These are phyloP conservation scores for Melinaea marsaeus DNA, from an alignment of 2,888 invertebrate genomes.

Conservation along the genomic window DNA sequence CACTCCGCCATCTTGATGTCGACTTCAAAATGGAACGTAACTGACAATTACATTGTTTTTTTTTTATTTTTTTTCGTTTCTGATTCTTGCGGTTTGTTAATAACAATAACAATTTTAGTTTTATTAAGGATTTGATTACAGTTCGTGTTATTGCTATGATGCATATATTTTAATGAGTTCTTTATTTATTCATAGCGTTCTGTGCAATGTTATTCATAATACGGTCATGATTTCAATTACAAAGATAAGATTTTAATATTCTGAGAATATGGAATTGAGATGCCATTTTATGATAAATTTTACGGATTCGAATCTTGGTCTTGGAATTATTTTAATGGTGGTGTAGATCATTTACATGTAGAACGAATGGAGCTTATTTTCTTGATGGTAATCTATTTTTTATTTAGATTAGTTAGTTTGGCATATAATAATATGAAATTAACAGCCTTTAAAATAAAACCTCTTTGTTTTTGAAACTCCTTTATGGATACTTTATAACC, in stretches of 20 bases:
- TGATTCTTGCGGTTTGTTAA: constrained; percentile 40
- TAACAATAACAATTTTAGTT: constrained; percentile 49
- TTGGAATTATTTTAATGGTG: constrained; percentile 10
- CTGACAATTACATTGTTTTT: constrained; percentile 24
- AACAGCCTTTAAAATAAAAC: no score
- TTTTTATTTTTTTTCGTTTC: constrained; percentile 21
- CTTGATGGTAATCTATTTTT: no score
- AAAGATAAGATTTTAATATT: constrained; percentile 54
- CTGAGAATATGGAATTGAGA: constrained; percentile 41
- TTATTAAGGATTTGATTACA: constrained; percentile 51
- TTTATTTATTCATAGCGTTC: constrained; percentile 65
- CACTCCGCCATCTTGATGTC: constrained; percentile 60
- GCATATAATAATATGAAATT: constrained; percentile 1
- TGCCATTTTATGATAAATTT: constrained; percentile 37
- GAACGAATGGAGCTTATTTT: not conserved
- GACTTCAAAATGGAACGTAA: constrained; percentile 52
- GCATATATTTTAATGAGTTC: constrained; percentile 49
- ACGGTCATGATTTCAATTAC: constrained; percentile 69
- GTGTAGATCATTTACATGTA: not conserved
- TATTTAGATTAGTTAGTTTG: constrained; percentile 1
- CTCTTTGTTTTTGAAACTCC: no score
- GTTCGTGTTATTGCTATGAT: constrained; percentile 38
- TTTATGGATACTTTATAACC: no score
- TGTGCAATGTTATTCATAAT: constrained; percentile 44
- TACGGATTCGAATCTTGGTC: constrained; percentile 19